Base-by-base conservation (phyloP, 2,888 invertebrate species). In the Patella depressa region DNA sequence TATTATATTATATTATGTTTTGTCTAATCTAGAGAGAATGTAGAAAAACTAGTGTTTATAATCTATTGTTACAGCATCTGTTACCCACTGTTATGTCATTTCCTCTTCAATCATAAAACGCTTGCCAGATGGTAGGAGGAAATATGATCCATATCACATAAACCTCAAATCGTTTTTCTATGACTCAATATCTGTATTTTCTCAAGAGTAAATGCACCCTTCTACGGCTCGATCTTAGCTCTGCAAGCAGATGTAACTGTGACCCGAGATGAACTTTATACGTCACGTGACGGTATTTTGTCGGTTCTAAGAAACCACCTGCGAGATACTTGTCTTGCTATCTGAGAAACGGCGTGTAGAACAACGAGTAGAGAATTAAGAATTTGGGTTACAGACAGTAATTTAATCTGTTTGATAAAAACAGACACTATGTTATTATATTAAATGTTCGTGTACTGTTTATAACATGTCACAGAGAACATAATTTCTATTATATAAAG, bases 201-300 rank as follows among this genome's bases (percentile, higher is more conserved):
- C 65, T 24, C 65, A 65, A 65, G 19, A 65, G 19, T 19, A 65
- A 24, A 65, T 65, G 65, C 65, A 65, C 24, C 65, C 65, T 65
- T 65, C 19, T 65, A 65, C 19, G 65, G 19, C 14, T 11, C 24
- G 65, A 19, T 65, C 19, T 11, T 24, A 19, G 24, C 24, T 24
- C 65, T 65, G 24, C 65, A 65, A 65, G 65, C 65, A 65, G 65
- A 65, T 65, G 65, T 65, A 65, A 65, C 24, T 65, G 19, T 65
- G 65, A 65, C 65, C 19, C 65, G 24, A 65, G 65, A 19, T 65
- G 65, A 65, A 24, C 65, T 65, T 65, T 65, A 65, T 11, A 65
- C 9, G 24, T 24, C 65, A 65, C 65, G 65, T 65, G 65, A 65
- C 24, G 24, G 19, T 24, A 65, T 24, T 65, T 65, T 65, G 24